Base-by-base conservation (phyloP, 1,140 invertebrate species). In the Hylyphantes graminicola region DNA sequence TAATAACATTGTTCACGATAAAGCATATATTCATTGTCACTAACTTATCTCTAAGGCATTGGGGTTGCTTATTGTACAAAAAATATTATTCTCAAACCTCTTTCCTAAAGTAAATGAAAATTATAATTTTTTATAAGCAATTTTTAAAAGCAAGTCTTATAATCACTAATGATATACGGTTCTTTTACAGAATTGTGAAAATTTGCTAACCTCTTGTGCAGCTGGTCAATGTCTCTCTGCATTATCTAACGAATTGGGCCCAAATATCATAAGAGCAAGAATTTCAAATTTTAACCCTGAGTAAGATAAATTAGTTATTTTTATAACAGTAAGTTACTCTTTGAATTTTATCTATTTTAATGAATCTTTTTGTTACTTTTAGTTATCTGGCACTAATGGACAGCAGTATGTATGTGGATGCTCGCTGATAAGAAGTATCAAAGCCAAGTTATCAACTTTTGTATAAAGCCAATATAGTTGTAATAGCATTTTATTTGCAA, bases 291-390 rank as follows among this genome's bases (percentile, higher is more conserved):
- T 90, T 87, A 91, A 92, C 87, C 90, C 91, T 2, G 57, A 72
- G 80, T 83, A 57, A 81, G 51, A 21, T 21, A 57, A 11, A 74
- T 55, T 9, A 5, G 8, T 0, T 57, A 3, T 15, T 13, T 35
- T 55, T 0, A 59, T 57, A 55, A 17, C 10, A 57, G 8, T 48
- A 99, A 98, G 97, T 97, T 99, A 87, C 98, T 94, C 94, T 21
- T 91, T 99, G 74, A 94, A 98, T 19, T 93, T 94, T 12, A 95
- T 98, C 90, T 91, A 99, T 21, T 91, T 99, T 63, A 99, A 99
- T 90, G 93, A 95, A 89, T 95, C 96, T 89, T 91, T 99, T 6
- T 70, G n/a, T 12, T 51, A 50, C 15, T 72, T 72, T 11, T n/a
- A 74, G 72, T 10, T 74, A 74, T 35, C 53, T 74, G 9, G 35